Conservation (phyloP, 1,140 invertebrate species). For the Lepidurus arcticus region DNA sequence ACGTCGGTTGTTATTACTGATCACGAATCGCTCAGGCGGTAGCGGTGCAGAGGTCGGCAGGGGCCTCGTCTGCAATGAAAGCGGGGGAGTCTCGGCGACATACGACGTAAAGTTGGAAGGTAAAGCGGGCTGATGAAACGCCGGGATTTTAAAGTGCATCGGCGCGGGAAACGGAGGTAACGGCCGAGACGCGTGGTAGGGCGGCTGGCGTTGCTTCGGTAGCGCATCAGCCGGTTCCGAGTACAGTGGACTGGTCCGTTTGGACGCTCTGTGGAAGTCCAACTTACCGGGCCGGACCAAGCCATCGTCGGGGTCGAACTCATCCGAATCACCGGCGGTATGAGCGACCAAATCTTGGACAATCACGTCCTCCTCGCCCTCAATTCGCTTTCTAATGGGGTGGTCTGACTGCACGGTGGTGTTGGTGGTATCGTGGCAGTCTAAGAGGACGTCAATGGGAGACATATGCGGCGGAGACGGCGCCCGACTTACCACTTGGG, state of each 20-base stretch:
- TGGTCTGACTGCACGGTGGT: neutral
- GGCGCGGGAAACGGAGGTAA: conserved; percentile 36
- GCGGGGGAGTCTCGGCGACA: conserved; percentile 33
- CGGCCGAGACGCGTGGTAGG: conserved; percentile 44
- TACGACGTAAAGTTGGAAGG: conserved; percentile 44
- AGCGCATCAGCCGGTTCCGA: conserved; percentile 85
- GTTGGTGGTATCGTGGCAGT: conserved; percentile 21
- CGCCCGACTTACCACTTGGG: neutral
- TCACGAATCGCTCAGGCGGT: conserved; percentile 26
- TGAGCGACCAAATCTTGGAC: conserved; percentile 2
- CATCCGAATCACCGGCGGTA: conserved; percentile 27
- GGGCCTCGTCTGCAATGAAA: neutral
- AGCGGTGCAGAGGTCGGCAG: conserved; percentile 25
- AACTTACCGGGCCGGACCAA: conserved; percentile 23
- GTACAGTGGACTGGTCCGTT: conserved; percentile 68
- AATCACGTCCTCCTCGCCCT: neutral
- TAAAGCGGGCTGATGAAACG: conserved; percentile 34
- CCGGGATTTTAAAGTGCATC: conserved; percentile 42
- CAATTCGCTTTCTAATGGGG: neutral
- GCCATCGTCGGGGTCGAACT: neutral
- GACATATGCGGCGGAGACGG: neutral
- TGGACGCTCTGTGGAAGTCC: conserved; percentile 23
- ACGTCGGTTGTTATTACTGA: conserved; percentile 29
- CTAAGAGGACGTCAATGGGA: conserved; percentile 14
- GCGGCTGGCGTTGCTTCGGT: conserved; percentile 44